These are phyloP conservation scores for Caenorhabditis auriculariae DNA, from an alignment of 2,888 invertebrate species.

Conservation along the genomic window DNA sequence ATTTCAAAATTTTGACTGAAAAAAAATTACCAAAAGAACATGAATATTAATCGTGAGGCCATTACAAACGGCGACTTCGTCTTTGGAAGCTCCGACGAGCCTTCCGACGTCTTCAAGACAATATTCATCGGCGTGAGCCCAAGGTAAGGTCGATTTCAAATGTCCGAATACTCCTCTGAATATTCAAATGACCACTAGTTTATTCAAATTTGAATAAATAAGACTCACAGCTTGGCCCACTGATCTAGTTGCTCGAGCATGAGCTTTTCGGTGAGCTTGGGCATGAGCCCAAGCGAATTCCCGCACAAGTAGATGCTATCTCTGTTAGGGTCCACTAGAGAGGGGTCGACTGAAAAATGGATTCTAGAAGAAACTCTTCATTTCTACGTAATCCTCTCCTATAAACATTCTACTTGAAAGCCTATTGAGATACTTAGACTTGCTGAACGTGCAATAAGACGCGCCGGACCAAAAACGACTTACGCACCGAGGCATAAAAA, in stretches of 20 bases:
- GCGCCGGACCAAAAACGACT: too few relatives aligned
- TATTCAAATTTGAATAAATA: background rate
- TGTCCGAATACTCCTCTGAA: constrained; percentile 64
- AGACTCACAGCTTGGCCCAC: constrained; percentile 68
- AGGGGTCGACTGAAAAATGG: constrained; percentile 33
- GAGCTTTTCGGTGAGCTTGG: constrained; percentile 65
- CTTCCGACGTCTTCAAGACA: constrained; percentile 59
- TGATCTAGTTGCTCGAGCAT: constrained; percentile 66
- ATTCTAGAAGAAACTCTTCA: too few relatives aligned
- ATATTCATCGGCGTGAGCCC: constrained; percentile 66
- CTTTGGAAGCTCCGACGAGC: constrained; percentile 65
- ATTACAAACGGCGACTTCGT: constrained; percentile 69
- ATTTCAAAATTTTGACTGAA: too few relatives aligned
- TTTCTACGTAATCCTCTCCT: too few relatives aligned
- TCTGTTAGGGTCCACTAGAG: constrained; percentile 60
- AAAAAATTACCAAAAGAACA: constrained; percentile 68
- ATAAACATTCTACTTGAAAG: too few relatives aligned
- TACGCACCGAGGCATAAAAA: too few relatives aligned
- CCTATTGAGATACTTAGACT: too few relatives aligned
- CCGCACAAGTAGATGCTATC: constrained; percentile 70
- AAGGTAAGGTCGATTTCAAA: constrained; percentile 64
- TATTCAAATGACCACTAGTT: background rate
- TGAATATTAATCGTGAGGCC: constrained; percentile 70
- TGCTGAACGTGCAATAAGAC: too few relatives aligned
- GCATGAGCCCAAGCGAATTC: constrained; percentile 70